A percentile compares a stretch with the other conserved stretches of the same genome.
These are phyloP conservation scores for Archips xylosteana DNA, from an alignment of 2,888 invertebrate species.

Conservation along the genomic window DNA sequence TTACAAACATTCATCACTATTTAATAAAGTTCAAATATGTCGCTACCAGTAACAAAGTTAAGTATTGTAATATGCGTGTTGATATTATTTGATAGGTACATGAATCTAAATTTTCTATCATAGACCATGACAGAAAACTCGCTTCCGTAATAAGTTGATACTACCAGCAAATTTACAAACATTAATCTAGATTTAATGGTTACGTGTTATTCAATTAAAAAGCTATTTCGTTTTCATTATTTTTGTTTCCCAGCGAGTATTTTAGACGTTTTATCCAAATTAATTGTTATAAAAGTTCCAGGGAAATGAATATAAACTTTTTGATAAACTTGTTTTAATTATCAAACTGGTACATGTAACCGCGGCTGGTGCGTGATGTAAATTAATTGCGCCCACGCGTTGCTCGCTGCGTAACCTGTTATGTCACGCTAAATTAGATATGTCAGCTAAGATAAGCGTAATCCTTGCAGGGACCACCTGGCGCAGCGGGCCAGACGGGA, in stretches of 20 bases:
- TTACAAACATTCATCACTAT: neutral
- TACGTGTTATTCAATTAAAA: constrained; percentile 23
- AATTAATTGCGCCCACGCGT: constrained; percentile 14
- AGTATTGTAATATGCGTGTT: neutral
- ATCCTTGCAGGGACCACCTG: constrained; percentile 88
- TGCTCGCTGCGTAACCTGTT: constrained; percentile 4
- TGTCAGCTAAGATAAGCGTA: constrained; percentile 16
- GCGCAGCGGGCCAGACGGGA: constrained; percentile 88
- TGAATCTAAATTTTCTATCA: neutral
- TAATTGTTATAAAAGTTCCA: constrained; percentile 11
- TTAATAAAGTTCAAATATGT: neutral
- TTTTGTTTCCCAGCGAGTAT: constrained; percentile 2
- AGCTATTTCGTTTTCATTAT: constrained; percentile 19
- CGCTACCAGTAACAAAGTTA: neutral
- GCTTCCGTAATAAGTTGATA: constrained; percentile 1
- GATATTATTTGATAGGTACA: neutral
- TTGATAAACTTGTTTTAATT: constrained; percentile 20
- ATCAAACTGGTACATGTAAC: constrained; percentile 16
- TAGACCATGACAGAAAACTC: neutral
- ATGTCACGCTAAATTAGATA: constrained; percentile 25
- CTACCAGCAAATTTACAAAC: neutral
- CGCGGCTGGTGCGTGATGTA: constrained; percentile 1
- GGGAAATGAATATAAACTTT: constrained; percentile 6
- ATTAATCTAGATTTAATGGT: constrained; percentile 17
- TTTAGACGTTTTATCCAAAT: constrained; percentile 8